Evolutionary conservation across 2,113 vertebrate genomes (phyloP), one percentile per base, ranked within the genome.

Genomic region (Dendropsophus ebraccatus): DNA sequence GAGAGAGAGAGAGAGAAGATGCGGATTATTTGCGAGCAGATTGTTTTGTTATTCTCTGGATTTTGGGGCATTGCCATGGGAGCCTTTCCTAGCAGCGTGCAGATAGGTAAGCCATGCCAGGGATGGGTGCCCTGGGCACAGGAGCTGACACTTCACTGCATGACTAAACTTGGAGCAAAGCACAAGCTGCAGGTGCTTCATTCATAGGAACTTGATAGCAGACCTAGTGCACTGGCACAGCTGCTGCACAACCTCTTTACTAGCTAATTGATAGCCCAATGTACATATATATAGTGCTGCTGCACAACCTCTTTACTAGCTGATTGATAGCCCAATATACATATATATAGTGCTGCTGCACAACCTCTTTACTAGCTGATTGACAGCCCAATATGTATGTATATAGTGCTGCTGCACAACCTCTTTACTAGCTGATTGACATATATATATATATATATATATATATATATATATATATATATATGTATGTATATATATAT

Each of bases 41-140:
- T 99, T 97, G 94, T 97, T 92, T 95, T 97, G 93, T 94, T 97
- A 90, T 97, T 96, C 95, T 97, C 96, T 91, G 95, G 96, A 94
- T 96, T 99, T 92, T 98, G 95, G 96, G 96, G 96, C 91, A 94
- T 98, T 93, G 93, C 95, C 91, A 95, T 97, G 92, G 98, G 97
- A 95, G 98, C 98, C 94, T 99, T 99, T 95, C 98, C 98, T 90
- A 99, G 97, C 97, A 99, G 97, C 82, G 98, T 99, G 89, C 98
- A 99, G 93, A 99, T 99, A 95, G 98, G 98, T 99, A 94, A 99
- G 97, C 95, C 25, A 19, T 45, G 47, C 35, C 17, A 45, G 35
- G 13, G 19, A 41, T 13, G 14, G 30, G 35, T 49, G 78, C 37
- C 12, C 37, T 49, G 19, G 81, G 16, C 81, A 17, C 6, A 32